Evolutionary conservation across 2,113 vertebrate species (phyloP).

Genomic region (Ciconia maguari): DNA sequence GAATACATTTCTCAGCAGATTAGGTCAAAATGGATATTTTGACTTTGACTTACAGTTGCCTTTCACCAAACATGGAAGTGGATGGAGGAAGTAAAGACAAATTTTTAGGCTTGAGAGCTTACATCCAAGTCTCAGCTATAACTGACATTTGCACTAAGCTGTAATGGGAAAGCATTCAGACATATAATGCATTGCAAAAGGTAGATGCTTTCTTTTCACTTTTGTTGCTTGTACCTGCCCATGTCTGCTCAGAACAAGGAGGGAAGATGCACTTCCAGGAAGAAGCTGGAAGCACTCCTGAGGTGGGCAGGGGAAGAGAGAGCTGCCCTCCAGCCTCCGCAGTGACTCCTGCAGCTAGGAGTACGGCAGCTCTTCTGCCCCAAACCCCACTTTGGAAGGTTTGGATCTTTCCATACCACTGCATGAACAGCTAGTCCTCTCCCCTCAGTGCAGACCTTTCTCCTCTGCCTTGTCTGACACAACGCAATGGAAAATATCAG

Average conservation of each 20-base stretch:
- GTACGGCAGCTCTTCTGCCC: not conserved
- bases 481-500: not conserved
- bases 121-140: not conserved
- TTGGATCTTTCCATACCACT: not conserved
- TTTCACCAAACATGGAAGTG: not conserved
- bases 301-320: not conserved
- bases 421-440: not conserved
- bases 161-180: not conserved
- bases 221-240: not conserved
- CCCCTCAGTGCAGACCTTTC: not conserved
- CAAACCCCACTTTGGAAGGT: not conserved
- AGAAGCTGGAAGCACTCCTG: not conserved
- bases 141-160: rapidly evolving
- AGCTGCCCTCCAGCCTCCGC: not conserved
- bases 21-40: not conserved
- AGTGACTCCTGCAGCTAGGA: not conserved
- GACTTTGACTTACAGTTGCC: not conserved
- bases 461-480: not conserved
- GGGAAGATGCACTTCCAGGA: not conserved
- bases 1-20: not conserved
- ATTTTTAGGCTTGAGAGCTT: not conserved
- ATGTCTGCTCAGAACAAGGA: not conserved
- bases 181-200: not conserved
- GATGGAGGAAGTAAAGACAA: not conserved
- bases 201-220: not conserved